Conservation (phyloP, 1,140 invertebrate genomes). For the Arion vulgaris region DNA sequence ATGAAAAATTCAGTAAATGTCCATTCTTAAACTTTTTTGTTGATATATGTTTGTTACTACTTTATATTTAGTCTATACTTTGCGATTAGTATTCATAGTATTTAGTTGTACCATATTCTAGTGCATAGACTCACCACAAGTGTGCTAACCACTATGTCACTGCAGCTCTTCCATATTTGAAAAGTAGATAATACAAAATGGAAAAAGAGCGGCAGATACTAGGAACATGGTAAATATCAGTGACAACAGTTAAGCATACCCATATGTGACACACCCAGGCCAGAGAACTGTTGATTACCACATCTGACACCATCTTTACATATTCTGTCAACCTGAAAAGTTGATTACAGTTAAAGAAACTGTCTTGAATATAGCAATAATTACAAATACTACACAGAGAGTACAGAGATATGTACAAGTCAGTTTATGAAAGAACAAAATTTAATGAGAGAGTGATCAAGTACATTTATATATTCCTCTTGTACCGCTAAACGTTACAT, state of each 20-base stretch:
- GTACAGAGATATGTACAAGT: background rate
- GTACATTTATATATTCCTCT: too few relatives aligned
- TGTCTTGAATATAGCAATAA: background rate
- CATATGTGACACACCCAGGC: conserved; percentile 30
- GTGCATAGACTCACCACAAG: too few relatives aligned
- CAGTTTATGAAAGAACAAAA: too few relatives aligned
- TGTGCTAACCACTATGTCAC: too few relatives aligned
- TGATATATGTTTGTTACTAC: too few relatives aligned
- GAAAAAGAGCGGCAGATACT: background rate
- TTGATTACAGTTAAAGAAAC: background rate
- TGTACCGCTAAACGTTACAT: too few relatives aligned
- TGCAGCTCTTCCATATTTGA: too few relatives aligned
- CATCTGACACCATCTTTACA: conserved; percentile 22
- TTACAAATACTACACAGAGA: background rate
- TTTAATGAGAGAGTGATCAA: background rate
- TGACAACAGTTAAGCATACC: conserved; percentile 14
- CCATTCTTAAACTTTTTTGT: too few relatives aligned
- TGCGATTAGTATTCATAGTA: too few relatives aligned
- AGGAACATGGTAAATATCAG: background rate
- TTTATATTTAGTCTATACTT: too few relatives aligned
- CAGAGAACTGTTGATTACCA: conserved; percentile 38
- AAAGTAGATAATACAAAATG: background rate
- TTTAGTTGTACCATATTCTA: too few relatives aligned
- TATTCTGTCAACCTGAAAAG: conserved; percentile 23
- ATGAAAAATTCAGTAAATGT: too few relatives aligned